Conservation (phyloP, 2,113 vertebrate species). For the Porphyrio hochstetteri region DNA sequence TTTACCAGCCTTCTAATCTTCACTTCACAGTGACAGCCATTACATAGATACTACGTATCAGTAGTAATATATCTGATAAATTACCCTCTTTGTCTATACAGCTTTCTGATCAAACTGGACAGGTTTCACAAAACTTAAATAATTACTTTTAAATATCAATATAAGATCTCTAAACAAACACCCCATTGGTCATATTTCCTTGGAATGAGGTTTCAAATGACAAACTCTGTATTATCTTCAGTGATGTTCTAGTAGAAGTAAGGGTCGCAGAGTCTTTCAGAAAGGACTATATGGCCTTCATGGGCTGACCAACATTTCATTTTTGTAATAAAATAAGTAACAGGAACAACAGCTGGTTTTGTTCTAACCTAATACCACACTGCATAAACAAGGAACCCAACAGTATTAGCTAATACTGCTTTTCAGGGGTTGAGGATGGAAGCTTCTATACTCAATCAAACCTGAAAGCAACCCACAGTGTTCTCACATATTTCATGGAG, state of each 20-base stretch:
- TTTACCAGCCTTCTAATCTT: slow-evolving; percentile 53
- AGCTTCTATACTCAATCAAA: neutral
- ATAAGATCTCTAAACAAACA: neutral
- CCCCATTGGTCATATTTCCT: neutral
- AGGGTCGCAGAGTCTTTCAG: neutral
- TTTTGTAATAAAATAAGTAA: neutral
- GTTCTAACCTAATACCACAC: neutral
- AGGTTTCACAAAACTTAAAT: slow-evolving; percentile 6
- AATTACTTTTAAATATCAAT: neutral
- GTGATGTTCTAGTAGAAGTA: neutral
- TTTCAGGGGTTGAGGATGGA: neutral
- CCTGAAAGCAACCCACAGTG: neutral
- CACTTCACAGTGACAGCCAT: slow-evolving; percentile 16
- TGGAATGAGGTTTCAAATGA: neutral
- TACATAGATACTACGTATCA: neutral
- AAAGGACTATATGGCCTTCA: neutral
- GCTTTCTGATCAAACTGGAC: slow-evolving; percentile 36
- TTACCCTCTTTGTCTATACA: neutral
- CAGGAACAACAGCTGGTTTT: neutral
- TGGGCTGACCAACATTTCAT: neutral
- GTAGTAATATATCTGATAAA: slow-evolving; percentile 25
- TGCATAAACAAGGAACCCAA: neutral
- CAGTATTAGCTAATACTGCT: neutral
- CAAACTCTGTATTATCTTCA: neutral
- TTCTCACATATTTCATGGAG: neutral